These are phyloP conservation scores for Arenicola marina DNA, from an alignment of 2,888 invertebrate species.

Conservation along the genomic window DNA sequence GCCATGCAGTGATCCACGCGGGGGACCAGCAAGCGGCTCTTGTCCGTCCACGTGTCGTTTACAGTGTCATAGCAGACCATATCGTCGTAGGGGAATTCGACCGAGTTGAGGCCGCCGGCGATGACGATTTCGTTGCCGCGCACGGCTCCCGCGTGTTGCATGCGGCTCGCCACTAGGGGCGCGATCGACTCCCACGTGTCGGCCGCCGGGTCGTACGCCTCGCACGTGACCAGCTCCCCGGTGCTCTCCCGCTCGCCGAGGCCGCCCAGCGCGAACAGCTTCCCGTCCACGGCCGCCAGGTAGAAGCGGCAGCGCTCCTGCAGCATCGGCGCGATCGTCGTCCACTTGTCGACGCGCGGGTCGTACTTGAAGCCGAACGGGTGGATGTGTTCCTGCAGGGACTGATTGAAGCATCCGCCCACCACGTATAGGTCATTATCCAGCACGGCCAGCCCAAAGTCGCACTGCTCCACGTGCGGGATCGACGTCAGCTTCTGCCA, in stretches of 20 bases:
- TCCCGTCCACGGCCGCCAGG: slow-evolving; percentile 40
- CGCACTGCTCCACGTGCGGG: slow-evolving; percentile 76
- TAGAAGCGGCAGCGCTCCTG: slow-evolving; percentile 53
- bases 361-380: slow-evolving; percentile 74
- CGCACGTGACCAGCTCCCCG: slow-evolving; percentile 9
- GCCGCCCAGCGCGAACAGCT: slow-evolving; percentile 51
- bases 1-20: slow-evolving; percentile 51
- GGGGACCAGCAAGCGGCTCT: slow-evolving; percentile 39
- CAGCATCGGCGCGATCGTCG: slow-evolving; percentile 71
- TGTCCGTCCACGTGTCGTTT: slow-evolving; percentile 38
- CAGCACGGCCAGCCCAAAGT: slow-evolving; percentile 73
- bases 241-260: slow-evolving; percentile 14
- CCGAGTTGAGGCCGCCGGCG: slow-evolving; percentile 61
- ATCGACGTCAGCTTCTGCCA: slow-evolving; percentile 73
- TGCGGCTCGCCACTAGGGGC: neutral
- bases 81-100: slow-evolving; percentile 61
- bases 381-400: slow-evolving; percentile 72
- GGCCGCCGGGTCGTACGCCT: slow-evolving; percentile 16
- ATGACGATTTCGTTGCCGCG: slow-evolving; percentile 56
- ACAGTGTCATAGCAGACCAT: slow-evolving; percentile 40
- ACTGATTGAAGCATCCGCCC: slow-evolving; percentile 72
- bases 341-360: slow-evolving; percentile 70
- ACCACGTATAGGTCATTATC: slow-evolving; percentile 73
- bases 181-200: slow-evolving; percentile 15
- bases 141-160: slow-evolving; percentile 22